Evolutionary conservation across 2,888 invertebrate species (phyloP), one percentile per base, ranked within the genome.

Genomic region (Tridacna crocea): DNA sequence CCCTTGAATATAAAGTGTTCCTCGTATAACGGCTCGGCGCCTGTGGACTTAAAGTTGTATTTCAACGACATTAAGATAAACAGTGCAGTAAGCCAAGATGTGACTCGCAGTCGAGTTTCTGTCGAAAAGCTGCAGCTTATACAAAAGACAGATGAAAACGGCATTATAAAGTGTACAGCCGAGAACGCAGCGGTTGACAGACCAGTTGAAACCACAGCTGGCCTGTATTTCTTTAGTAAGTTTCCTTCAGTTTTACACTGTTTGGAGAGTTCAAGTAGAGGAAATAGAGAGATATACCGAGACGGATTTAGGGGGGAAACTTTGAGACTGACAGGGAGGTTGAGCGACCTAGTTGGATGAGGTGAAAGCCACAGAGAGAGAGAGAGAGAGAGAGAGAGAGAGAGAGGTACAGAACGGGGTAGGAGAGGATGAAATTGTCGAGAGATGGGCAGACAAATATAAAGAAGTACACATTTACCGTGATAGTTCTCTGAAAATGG

Each of bases 1-100:
- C 17, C 1, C 4, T 47, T 70, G 11, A n/a, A 17, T 13, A 70
- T 70, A 10, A 48, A 15, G 6, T 70, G 70, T 70, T 13, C 12
- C 17, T 70, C 70, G n/a, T 70, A 70, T 36, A 70, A 70, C 47
- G 70, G 70, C 10, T 70, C 70, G 10, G 70, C 70, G 19, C 70
- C 70, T 10, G 70, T 70, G 13, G 70, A 70, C n/a, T 26, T 70
- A 8, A 51, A 70, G 24, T 51, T 70, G 17, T 70, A 51, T 51
- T 24, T 51, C 15, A 51, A 70, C 48, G 46, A 51, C 24, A 26
- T 51, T 2, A 70, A 51, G 47, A 70, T 70, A n/a, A 24, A 70
- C 70, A 17, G 47, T 15, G 70, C 70, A 22, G 70, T 70, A 3
- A 70, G 51, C 26, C 19, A 22, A 10, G 70, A 70, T 22, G 70